These are phyloP conservation scores for Vireo altiloquus DNA, from an alignment of 2,113 vertebrate genomes.

Conservation along the genomic window DNA sequence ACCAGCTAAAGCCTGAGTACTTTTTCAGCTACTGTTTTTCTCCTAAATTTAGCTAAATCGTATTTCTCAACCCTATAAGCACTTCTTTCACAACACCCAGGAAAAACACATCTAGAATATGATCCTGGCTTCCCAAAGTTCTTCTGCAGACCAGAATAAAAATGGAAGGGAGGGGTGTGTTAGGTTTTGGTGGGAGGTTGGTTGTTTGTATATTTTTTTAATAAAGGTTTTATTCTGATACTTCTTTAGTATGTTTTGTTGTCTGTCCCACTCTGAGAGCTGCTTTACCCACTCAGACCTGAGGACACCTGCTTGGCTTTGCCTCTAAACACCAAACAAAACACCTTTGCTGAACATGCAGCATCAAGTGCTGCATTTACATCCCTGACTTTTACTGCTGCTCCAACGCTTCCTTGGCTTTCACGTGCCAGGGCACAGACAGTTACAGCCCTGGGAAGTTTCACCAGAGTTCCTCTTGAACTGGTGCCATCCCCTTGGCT, in stretches of 20 bases:
- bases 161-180: fast-evolving
- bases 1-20: background rate
- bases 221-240: background rate
- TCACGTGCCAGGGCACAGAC: background rate
- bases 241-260: background rate
- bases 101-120: background rate
- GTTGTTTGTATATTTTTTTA: background rate
- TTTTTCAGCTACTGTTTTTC: background rate
- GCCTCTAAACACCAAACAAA: background rate
- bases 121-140: background rate
- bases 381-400: background rate
- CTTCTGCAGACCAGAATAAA: background rate
- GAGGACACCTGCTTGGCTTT: background rate
- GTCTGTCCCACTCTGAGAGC: background rate
- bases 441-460: background rate
- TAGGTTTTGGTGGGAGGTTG: background rate
- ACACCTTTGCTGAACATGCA: background rate
- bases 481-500: background rate
- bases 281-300: background rate
- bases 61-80: background rate
- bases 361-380: background rate
- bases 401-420: background rate
- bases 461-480: background rate
- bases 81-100: background rate
- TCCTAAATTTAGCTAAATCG: background rate